Base-by-base conservation (phyloP, 1,140 invertebrate species). In the Rhyzopertha dominica region DNA sequence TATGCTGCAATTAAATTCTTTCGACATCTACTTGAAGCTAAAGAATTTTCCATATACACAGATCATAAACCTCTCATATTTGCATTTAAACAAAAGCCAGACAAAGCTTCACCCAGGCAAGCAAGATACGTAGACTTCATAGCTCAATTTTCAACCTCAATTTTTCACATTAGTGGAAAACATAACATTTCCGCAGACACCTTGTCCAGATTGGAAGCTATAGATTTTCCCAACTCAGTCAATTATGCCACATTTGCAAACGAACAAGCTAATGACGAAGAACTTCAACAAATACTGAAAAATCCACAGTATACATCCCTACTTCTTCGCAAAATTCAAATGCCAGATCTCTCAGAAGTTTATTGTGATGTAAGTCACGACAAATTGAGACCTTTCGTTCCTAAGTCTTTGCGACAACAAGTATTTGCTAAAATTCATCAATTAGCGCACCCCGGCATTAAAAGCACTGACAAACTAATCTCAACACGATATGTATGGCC, bases 401-500 rank as follows among this genome's bases (percentile, higher is more conserved):
- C 31, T 10, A 8, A 9, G 7, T 8, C 7, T 9, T 47, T 64
- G 4, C 51, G 61, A 1, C 43, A 37, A 23, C 2, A 13, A 26
- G 45, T 44, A 2, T 65, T 65, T 32, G 43, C 67, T 14, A 8
- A 32, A 5, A 12, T 59, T 0, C 62, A 66, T 37, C 8, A 36
- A 1, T 24, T 59, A 2, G 40, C 61, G 3, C 65, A n/a, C n/a
- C 43, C 66, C 8, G 62, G 63, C 12, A 23, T 7, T 1, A 46
- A 47, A 43, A 59, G 60, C 31, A 62, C 67, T 7, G 39, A 39
- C 4, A 61, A 62, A 45, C 43, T 71, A 18, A 55, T 73, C 0
- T 39, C 55, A n/a, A 20, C 66, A 40, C 36, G 61, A 41, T 73
- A 56, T 43, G 64, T 73, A 10, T 74, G 71, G 71, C 71, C 69